These are phyloP conservation scores for Sitodiplosis mosellana DNA, from an alignment of 1,140 invertebrate genomes.

Conservation along the genomic window DNA sequence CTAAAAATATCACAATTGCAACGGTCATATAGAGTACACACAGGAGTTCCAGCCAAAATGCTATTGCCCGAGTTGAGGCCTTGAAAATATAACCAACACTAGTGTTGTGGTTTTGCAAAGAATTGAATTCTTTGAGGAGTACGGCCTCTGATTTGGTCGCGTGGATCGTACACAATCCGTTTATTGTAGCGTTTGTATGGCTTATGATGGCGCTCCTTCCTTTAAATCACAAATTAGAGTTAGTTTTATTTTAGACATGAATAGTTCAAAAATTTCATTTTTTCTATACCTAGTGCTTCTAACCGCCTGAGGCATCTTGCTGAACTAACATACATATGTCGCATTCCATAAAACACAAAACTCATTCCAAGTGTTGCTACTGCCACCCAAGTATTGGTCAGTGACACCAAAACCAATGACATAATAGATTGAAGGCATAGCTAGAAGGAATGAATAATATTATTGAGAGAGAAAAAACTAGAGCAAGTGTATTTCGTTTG, in stretches of 20 bases:
- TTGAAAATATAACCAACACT: slow-evolving; percentile 46
- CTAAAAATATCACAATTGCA: slow-evolving; percentile 17
- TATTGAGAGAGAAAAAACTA: no score
- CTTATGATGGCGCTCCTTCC: slow-evolving; percentile 48
- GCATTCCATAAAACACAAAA: slow-evolving; percentile 43
- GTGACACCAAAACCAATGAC: slow-evolving; percentile 46
- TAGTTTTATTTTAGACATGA: neutral
- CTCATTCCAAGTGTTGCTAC: slow-evolving; percentile 51
- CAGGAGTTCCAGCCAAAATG: slow-evolving; percentile 33
- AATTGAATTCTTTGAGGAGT: slow-evolving; percentile 42
- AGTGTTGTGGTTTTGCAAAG: slow-evolving; percentile 49
- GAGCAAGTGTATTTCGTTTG: neutral
- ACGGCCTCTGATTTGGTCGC: slow-evolving; percentile 41
- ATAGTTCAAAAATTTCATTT: neutral
- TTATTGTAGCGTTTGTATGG: slow-evolving; percentile 53
- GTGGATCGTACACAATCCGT: slow-evolving; percentile 65
- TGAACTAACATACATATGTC: slow-evolving; percentile 55
- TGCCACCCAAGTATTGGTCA: slow-evolving; percentile 62
- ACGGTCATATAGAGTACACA: slow-evolving; percentile 37
- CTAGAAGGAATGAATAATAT: no score
- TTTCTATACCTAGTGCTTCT: slow-evolving; percentile 51
- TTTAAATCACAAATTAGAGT: slow-evolving; percentile 8
- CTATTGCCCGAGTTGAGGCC: slow-evolving; percentile 41
- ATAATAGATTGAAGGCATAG: slow-evolving; percentile 45
- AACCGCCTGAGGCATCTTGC: slow-evolving; percentile 68